Base-by-base conservation (phyloP, 2,113 vertebrate genomes). In the Bolborhynchus lineola region DNA sequence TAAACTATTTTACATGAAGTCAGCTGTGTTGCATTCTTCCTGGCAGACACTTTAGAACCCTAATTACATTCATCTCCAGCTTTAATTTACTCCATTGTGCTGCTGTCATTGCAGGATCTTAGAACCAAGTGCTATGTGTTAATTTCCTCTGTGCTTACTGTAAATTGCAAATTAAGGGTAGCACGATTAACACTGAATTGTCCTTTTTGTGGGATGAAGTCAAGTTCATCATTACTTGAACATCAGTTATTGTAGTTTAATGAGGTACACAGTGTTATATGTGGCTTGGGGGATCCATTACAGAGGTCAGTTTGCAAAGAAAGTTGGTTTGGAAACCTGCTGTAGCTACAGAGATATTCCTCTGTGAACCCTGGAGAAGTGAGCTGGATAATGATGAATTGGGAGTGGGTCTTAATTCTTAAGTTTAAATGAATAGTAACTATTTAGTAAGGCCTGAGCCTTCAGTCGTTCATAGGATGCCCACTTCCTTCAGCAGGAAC, bases 61-160 rank as follows among this genome's bases (percentile, higher is more conserved):
- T 89, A 88, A 95, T 91, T 74, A 60, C 72, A n/a, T 65, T 91
- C 59, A 87, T 85, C 37, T 91, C 26, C 53, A 47, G 74, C 52
- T 83, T 59, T 82, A 92, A 95, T 93, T 77, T 81, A 50, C 33
- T 67, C 55, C 37, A 77, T 86, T 94, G 76, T 94, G 5, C 52
- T 94, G 75, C 79, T 91, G 76, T 95, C 75, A 68, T 78, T 97
- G 52, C n/a, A 78, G 53, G 47, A 81, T 77, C 76, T 69, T 90
- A 88, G 15, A 76, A 88, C 72, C 57, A 65, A 81, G 88, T 3
- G 5, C 14, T 19, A 25, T 82, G 28, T 92, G 53, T 88, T 93
- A 37, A 86, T 95, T 96, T 95, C 31, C 21, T 81, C 55, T 26
- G 47, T 59, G 31, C 35, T 84, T 86, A 52, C 85, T 69, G 31